These are phyloP conservation scores for Labeo catla DNA, from an alignment of 2,113 vertebrate genomes.

Conservation along the genomic window DNA sequence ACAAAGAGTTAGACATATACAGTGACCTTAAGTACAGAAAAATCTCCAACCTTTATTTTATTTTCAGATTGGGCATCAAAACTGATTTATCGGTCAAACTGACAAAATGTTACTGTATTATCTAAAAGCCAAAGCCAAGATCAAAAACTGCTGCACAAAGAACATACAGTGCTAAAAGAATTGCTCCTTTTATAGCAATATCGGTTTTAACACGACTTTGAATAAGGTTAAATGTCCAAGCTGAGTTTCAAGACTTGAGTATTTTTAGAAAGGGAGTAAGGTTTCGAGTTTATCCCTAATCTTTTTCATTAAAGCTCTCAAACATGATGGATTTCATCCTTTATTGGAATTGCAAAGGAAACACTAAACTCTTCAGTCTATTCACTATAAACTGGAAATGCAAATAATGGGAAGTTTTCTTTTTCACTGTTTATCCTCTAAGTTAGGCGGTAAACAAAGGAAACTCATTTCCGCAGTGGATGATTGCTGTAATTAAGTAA, in stretches of 20 bases:
- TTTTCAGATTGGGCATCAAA: background rate
- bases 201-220: background rate
- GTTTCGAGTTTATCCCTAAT: background rate
- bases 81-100: background rate
- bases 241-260: background rate
- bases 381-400: background rate
- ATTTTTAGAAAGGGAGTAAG: background rate
- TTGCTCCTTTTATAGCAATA: background rate
- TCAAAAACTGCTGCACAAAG: background rate
- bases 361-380: background rate
- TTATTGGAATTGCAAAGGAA: background rate
- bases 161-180: background rate
- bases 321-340: background rate
- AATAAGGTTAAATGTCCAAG: background rate
- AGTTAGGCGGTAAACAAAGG: constrained; percentile 16
- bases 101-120: background rate
- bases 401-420: background rate
- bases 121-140: background rate
- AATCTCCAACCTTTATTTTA: background rate
- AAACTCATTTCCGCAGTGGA: constrained; percentile 7
- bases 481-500: background rate
- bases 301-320: background rate
- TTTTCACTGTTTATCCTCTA: background rate
- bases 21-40: background rate
- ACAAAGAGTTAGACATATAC: background rate